Evolutionary conservation across 2,888 invertebrate species (phyloP).

Genomic region (Trisateles emortualis): DNA sequence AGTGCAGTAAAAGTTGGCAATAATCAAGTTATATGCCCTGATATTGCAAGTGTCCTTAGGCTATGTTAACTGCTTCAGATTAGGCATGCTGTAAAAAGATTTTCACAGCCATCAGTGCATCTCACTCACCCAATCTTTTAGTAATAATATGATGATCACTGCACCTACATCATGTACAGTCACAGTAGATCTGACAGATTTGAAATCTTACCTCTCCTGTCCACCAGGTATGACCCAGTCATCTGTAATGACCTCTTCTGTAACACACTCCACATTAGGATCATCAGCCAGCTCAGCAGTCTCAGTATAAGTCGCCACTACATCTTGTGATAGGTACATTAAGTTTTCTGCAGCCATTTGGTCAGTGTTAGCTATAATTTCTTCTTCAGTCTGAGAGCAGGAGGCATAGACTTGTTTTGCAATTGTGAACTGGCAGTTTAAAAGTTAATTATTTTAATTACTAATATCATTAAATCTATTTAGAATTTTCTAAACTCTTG

Average conservation of each 20-base stretch:
- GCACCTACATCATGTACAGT: no score
- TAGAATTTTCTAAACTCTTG: no score
- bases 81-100: no score
- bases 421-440: constrained; percentile 25
- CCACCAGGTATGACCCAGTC: constrained; percentile 92
- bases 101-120: no score
- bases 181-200: neutral
- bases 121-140: no score
- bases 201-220: constrained; percentile 88
- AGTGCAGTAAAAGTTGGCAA: no score
- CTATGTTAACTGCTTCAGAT: no score
- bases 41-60: no score
- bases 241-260: constrained; percentile 93
- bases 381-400: constrained; percentile 63
- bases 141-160: no score
- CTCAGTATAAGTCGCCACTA: constrained; percentile 74
- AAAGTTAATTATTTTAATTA: constrained; percentile 8
- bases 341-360: constrained; percentile 89
- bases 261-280: constrained; percentile 88
- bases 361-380: constrained; percentile 80
- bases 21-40: no score
- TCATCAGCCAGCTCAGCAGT: constrained; percentile 73
- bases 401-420: constrained; percentile 33
- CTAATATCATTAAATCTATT: no score
- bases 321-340: constrained; percentile 88